Evolutionary conservation across 2,888 invertebrate species (phyloP).

Genomic region (Sphaerophoria rueppellii): DNA sequence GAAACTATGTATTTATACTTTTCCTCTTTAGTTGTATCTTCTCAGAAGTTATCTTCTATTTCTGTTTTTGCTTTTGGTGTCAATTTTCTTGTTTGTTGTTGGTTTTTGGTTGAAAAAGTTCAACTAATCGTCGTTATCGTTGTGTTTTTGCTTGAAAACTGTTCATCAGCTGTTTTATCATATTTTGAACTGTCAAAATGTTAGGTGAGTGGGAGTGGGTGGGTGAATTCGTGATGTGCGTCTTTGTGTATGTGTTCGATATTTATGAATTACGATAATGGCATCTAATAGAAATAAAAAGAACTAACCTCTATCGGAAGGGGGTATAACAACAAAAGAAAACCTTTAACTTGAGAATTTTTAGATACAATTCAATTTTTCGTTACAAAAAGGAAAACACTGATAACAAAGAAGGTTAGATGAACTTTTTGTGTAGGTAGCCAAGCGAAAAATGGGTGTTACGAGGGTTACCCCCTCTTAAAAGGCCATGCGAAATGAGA

Average conservation of each 20-base stretch:
- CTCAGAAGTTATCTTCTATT: neutral
- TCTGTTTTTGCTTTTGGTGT: constrained; percentile 43
- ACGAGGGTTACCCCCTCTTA: neutral
- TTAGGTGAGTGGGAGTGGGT: neutral
- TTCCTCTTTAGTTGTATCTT: constrained; percentile 44
- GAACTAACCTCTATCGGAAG: neutral
- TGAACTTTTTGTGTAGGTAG: neutral
- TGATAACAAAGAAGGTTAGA: constrained; percentile 28
- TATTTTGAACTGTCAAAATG: constrained; percentile 75
- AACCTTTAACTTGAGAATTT: constrained; percentile 55
- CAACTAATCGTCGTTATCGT: constrained; percentile 47
- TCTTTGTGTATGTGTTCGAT: neutral
- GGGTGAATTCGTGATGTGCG: neutral
- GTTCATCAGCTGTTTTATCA: constrained; percentile 76
- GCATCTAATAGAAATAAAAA: constrained; percentile 7
- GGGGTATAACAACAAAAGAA: constrained; percentile 69
- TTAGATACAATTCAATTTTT: neutral
- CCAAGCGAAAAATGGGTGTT: neutral
- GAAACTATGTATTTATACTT: constrained; percentile 38
- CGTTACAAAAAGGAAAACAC: neutral
- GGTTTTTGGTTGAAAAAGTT: constrained; percentile 11
- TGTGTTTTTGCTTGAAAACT: constrained; percentile 28
- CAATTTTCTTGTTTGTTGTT: constrained; percentile 64
- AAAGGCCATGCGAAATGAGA: neutral
- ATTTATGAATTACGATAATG: constrained; percentile 5